phyloP scores from a whole-genome alignment of 2,797 vertebrate genomes.

The Typhlichthys subterraneus region DNA sequence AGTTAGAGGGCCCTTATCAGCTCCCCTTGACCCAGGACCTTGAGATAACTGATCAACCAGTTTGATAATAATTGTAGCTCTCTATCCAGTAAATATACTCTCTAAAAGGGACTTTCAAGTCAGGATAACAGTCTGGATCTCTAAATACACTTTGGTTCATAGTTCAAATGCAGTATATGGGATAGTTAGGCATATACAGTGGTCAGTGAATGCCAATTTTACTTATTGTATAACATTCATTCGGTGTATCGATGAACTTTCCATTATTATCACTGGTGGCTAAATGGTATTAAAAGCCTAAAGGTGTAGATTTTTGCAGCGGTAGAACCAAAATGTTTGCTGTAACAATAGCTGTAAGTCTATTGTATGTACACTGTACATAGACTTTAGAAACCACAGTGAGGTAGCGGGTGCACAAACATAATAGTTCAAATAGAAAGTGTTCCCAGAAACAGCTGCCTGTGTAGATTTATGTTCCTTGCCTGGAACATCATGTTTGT shows the following conservation, averaged over 20 bases:
- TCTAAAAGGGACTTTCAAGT: constrained; percentile 72
- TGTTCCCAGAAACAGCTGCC: too few species aligned
- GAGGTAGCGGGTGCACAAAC: too few species aligned
- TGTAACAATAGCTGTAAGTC: not conserved
- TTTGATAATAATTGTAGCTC: too few species aligned
- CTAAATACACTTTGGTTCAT: constrained; percentile 68
- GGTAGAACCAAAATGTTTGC: not conserved
- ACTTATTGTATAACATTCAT: constrained; percentile 71
- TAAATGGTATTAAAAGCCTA: constrained; percentile 30
- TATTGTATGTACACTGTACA: not conserved
- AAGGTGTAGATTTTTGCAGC: not conserved
- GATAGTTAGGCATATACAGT: constrained; percentile 37
- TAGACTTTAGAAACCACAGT: not conserved
- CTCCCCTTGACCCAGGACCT: too few species aligned
- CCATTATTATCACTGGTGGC: constrained; percentile 78
- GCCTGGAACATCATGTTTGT: too few species aligned
- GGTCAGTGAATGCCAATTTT: not conserved
- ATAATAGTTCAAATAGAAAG: too few species aligned
- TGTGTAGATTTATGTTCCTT: too few species aligned
- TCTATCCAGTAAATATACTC: not conserved
- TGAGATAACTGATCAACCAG: too few species aligned
- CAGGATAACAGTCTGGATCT: constrained; percentile 77
- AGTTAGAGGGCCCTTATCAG: too few species aligned
- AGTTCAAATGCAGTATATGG: constrained; percentile 69
- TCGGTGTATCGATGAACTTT: constrained; percentile 77